Percentiles rank a stretch among this genome's conserved stretches.
These are phyloP conservation scores for Cotesia glomerata DNA, from an alignment of 1,140 invertebrate species.

Conservation along the genomic window DNA sequence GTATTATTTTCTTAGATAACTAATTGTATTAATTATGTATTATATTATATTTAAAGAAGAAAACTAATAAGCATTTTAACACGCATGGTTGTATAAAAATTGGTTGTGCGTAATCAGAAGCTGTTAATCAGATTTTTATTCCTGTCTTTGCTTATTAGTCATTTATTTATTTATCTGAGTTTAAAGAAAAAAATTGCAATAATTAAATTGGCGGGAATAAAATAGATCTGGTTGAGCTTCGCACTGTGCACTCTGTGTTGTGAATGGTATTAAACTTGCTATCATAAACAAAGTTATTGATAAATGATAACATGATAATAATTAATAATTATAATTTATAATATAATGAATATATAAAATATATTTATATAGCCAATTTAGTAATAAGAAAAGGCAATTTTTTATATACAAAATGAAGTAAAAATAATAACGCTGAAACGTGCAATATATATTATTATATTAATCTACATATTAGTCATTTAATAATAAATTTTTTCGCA, in stretches of 20 bases:
- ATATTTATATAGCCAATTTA: slow-evolving; percentile 63
- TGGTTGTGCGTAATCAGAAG: slow-evolving; percentile 61
- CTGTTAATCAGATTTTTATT: slow-evolving; percentile 44
- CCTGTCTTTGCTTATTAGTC: slow-evolving; percentile 31
- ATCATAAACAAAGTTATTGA: slow-evolving; percentile 28
- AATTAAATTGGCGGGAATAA: slow-evolving; percentile 39
- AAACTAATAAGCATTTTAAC: slow-evolving; percentile 45
- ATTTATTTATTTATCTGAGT: neutral
- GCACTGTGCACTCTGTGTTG: slow-evolving; percentile 65
- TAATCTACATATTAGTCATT: slow-evolving; percentile 16
- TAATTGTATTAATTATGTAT: slow-evolving; percentile 28
- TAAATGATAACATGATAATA: slow-evolving; percentile 22
- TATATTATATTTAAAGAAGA: slow-evolving; percentile 5
- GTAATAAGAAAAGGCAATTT: slow-evolving; percentile 58
- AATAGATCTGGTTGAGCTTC: slow-evolving; percentile 53
- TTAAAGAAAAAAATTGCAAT: slow-evolving; percentile 30
- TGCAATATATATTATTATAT: slow-evolving; percentile 56
- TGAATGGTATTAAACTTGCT: slow-evolving; percentile 57
- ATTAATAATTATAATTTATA: slow-evolving; percentile 46
- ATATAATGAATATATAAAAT: slow-evolving; percentile 49
- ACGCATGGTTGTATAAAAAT: slow-evolving; percentile 58
- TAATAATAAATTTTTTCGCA: neutral
- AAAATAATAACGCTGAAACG: slow-evolving; percentile 48
- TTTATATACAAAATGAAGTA: slow-evolving; percentile 52
- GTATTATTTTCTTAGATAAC: neutral